These are phyloP conservation scores for Kryptopterus vitreolus DNA, from an alignment of 2,797 vertebrate genomes.

Conservation along the genomic window DNA sequence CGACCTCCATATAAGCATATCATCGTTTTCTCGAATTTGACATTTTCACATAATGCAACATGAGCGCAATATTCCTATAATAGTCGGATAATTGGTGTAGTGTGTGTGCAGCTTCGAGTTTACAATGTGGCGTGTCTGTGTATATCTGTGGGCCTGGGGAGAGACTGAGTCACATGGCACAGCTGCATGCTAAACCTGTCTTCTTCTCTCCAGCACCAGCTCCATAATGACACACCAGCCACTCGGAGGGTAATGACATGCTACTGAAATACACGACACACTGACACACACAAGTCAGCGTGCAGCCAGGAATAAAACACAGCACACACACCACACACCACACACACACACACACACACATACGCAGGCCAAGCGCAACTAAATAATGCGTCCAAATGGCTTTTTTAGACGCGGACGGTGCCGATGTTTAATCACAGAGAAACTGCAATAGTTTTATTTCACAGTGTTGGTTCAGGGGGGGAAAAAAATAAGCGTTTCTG, in stretches of 20 bases:
- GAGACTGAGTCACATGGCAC: constrained; percentile 54
- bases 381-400: constrained; percentile 2
- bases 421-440: constrained; percentile 28
- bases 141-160: constrained; percentile 27
- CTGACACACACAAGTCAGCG: constrained; percentile 14
- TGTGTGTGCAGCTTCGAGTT: not conserved
- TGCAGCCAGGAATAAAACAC: constrained; percentile 44
- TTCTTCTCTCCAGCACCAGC: constrained; percentile 35
- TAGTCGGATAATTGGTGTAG: constrained; percentile 8
- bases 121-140: not conserved
- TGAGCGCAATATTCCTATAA: not conserved
- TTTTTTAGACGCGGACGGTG: not conserved
- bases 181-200: constrained; percentile 41
- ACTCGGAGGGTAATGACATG: constrained; percentile 47
- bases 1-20: no score
- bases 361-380: constrained; percentile 22
- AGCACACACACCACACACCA: not conserved
- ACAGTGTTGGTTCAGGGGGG: not conserved
- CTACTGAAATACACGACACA: constrained; percentile 54
- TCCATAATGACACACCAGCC: constrained; percentile 52
- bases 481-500: not conserved
- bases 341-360: not conserved
- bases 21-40: not conserved
- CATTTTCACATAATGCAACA: constrained; percentile 6
- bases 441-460: not conserved